Evolutionary conservation across 1,140 invertebrate species (phyloP), one percentile per base, ranked within the genome.

Genomic region (Drosophila dunni): DNA sequence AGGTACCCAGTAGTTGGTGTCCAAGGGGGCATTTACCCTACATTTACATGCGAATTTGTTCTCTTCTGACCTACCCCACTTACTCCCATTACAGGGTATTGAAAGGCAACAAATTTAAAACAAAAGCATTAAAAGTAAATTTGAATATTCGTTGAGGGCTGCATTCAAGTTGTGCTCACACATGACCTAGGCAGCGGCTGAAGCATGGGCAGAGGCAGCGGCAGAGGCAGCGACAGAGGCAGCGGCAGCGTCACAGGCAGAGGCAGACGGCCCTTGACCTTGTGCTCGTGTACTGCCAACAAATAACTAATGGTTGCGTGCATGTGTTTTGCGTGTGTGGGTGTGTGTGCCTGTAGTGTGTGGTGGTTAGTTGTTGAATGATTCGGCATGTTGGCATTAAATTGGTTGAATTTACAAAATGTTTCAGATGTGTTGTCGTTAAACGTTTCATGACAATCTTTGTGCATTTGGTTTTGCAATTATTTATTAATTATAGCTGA

Each of bases 231-330:
- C 3, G 5, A 3, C 24, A 29, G 1, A 24, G 24, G 24, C 24
- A 24, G 24, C 1, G 3, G 24, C 24, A 24, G 24, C 24, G 77
- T 79, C 58, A 71, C 79, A 86, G 82, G 83, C 68, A 24, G 62
- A 72, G 62, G 67, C 64, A 40, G 61, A 66, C 48, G 84, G 83
- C 83, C 84, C 84, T 88, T 88, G 83, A 88, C 83, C 83, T 88
- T 88, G 83, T 57, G 56, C 38, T 62, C 58, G 63, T 77, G 77
- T 68, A 36, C 57, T 48, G 29, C 13, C 24, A 20, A 20, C 36
- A 13, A 63, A 51, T 38, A 58, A 46, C 34, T 11, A 67, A 24
- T 57, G 11, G 24, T 48, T 29, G 36, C 65, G 42, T 42, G 20
- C 17, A 9, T 29, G 48, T 17, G 20, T 15, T 2, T 7, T 42